Evolutionary conservation across 2,797 vertebrate genomes (phyloP).

Genomic region (Hylomyscus alleni): DNA sequence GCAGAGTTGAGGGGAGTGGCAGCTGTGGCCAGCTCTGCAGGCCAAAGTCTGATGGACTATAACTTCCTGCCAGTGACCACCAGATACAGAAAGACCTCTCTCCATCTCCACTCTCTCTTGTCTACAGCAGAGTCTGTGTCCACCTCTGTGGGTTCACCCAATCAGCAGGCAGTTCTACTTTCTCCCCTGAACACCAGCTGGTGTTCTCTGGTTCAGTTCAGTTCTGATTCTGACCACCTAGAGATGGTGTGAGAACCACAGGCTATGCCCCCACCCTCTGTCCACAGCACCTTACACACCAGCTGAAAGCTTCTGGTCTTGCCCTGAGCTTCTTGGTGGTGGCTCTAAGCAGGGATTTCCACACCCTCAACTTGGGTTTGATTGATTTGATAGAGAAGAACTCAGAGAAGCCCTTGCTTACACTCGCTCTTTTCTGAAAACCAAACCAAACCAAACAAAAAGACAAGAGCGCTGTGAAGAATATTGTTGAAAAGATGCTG

Average conservation of each 20-base stretch:
- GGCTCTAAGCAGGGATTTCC: background rate
- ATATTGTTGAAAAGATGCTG: background rate
- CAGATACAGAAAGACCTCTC: background rate
- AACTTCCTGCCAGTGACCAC: background rate
- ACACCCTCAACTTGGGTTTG: background rate
- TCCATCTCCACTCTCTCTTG: background rate
- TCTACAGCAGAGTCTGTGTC: background rate
- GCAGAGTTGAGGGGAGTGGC: no score
- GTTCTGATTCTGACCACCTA: no score
- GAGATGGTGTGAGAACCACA: background rate
- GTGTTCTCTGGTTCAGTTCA: background rate
- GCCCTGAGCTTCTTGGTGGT: background rate
- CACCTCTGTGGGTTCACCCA: background rate
- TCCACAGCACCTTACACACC: background rate
- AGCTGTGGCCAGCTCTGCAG: background rate
- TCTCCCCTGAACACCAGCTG: background rate
- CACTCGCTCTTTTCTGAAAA: no score
- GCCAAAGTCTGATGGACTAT: background rate
- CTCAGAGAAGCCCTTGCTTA: no score
- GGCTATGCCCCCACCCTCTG: no score
- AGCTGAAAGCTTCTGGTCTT: background rate
- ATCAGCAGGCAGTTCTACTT: background rate
- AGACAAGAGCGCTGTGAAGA: background rate
- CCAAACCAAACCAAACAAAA: no score
- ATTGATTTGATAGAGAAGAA: background rate